A percentile compares a stretch with the other conserved stretches of the same genome.
Conservation (phyloP, 2,113 vertebrate genomes). For the Oxyura jamaicensis region DNA sequence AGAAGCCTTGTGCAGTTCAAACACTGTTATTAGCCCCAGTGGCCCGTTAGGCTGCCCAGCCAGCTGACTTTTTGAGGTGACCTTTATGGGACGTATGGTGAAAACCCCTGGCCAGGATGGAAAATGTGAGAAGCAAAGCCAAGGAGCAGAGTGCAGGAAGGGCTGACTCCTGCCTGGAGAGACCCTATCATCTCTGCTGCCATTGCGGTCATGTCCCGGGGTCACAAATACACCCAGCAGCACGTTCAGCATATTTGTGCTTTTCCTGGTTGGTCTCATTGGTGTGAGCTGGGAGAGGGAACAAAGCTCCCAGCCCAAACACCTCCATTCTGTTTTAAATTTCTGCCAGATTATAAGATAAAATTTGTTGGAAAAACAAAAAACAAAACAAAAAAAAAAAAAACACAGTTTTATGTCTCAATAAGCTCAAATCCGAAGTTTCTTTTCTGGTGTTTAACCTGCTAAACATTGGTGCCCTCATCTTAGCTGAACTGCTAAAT, state of each 20-base stretch:
- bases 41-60: neutral
- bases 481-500: neutral
- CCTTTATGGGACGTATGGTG: neutral
- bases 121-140: neutral
- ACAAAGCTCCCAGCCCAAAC: neutral
- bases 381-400: neutral
- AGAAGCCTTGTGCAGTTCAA: neutral
- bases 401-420: neutral
- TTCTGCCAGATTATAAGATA: neutral
- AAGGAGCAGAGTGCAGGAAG: neutral
- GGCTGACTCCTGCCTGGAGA: neutral
- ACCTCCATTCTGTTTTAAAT: neutral
- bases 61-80: neutral
- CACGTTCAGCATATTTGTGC: neutral
- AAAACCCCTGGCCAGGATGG: rapidly evolving
- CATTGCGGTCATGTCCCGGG: neutral
- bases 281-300: neutral
- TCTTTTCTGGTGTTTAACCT: neutral
- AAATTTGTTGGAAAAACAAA: neutral
- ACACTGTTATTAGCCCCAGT: neutral
- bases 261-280: neutral
- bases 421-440: neutral
- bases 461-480: neutral
- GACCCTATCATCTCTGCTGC: neutral
- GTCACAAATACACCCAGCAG: neutral